Conservation (phyloP, 2,888 invertebrate genomes). For the Himalopsyche kuldschensis region DNA sequence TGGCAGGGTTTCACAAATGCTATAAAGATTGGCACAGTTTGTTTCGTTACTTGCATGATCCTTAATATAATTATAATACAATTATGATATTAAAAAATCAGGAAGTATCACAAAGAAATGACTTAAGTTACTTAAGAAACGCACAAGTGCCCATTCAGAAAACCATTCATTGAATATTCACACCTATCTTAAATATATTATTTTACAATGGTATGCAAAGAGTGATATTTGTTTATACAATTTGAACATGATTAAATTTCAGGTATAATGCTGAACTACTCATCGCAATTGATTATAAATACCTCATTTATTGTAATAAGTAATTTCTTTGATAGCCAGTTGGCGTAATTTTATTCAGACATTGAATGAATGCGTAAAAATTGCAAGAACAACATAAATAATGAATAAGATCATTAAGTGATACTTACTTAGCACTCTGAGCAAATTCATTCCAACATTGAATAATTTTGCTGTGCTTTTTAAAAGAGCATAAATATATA, state of each 20-base stretch:
- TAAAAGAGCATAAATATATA: background rate
- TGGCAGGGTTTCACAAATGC: background rate
- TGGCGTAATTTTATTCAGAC: background rate
- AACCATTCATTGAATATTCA: background rate
- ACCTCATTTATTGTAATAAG: background rate
- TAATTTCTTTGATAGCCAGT: background rate
- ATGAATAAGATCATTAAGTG: background rate
- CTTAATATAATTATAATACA: background rate
- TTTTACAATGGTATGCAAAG: background rate
- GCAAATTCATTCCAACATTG: background rate
- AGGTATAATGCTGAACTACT: background rate
- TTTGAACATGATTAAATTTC: background rate
- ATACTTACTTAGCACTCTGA: background rate
- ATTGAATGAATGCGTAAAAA: background rate
- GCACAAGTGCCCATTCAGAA: background rate
- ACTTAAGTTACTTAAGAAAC: background rate
- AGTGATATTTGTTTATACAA: background rate
- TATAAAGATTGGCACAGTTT: background rate
- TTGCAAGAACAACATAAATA: background rate
- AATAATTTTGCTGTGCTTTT: background rate
- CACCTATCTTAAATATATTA: background rate
- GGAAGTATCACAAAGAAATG: background rate
- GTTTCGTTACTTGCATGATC: background rate
- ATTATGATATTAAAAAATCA: background rate
- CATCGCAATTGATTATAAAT: background rate